Evolutionary conservation across 2,113 vertebrate species (phyloP).

Genomic region (Parus major): DNA sequence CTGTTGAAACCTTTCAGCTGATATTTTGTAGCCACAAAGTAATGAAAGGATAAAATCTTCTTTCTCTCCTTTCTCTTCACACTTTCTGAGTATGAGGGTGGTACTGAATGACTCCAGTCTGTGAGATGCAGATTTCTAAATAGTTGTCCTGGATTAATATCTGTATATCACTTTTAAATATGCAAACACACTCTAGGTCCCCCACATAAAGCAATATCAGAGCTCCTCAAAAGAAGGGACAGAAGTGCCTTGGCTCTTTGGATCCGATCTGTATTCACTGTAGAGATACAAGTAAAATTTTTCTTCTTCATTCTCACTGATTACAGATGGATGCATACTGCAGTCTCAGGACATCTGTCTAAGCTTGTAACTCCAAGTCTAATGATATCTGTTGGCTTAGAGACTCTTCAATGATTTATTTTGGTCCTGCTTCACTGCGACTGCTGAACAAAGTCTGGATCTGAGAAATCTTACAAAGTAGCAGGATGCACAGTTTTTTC

Average conservation of each 20-base stretch:
- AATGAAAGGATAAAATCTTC: neutral
- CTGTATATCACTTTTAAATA: neutral
- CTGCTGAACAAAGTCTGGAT: neutral
- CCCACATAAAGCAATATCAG: neutral
- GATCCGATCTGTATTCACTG: neutral
- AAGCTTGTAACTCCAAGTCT: constrained; percentile 13
- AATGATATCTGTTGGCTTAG: constrained; percentile 23
- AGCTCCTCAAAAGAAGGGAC: neutral
- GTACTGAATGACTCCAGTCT: neutral
- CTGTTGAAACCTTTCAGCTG: neutral
- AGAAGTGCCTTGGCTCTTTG: neutral
- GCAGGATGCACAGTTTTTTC: neutral
- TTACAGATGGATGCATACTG: neutral
- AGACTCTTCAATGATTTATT: constrained; percentile 21
- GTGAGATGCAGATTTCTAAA: neutral
- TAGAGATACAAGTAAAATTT: neutral
- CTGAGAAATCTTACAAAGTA: neutral
- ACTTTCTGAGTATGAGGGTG: neutral
- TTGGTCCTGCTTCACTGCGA: neutral
- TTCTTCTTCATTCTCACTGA: neutral
- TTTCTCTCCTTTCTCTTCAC: neutral
- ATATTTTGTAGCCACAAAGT: neutral
- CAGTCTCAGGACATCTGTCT: constrained; percentile 31
- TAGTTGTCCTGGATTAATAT: neutral
- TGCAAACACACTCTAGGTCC: neutral